Evolutionary conservation across 2,888 invertebrate species (phyloP), one percentile per base, ranked within the genome.

Genomic region (Sceliomorpha sp.): DNA sequence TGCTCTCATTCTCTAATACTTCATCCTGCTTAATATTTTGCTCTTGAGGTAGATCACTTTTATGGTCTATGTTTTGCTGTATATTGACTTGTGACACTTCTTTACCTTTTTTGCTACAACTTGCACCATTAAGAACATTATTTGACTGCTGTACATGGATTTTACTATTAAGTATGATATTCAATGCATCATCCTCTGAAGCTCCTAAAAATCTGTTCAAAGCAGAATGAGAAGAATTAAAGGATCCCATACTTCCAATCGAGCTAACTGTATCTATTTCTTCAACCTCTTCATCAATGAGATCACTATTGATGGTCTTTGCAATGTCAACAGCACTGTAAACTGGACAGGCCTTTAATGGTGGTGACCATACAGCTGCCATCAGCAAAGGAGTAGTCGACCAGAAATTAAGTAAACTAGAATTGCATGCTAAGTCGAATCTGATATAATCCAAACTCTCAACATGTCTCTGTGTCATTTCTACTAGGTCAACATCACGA

Each of bases 381-480:
- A 97, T 89, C 83, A 95, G 91, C 29, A 98, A 89, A 0, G 97
- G 94, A 31, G 94, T 93, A 77, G 93, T 93, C 0, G 95, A 94
- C 98, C 98, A 98, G 53, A 92, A 92, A 88, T 98, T 98, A 0
- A 98, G 89, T 14, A 97, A 89, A 84, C 96, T 96, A 48, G 92
- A 91, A 67, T 93, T 91, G 77, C 92, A 92, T 6, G 93, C 91
- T 0, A 88, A 40, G 10, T 86, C 76, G 39, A 88, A 88, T 13
- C 56, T 79, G 15, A 89, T 81, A 8, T 85, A 76, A 84, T 96
- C 95, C 27, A 96, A 89, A 10, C 94, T 95, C 83, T 94, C 93
- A 55, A 96, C 89, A 4, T 95, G 90, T 79, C 92, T 92, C 76
- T 94, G 93, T 0, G 94, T 92, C 1, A 95, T 91, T 82, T 96